Evolutionary conservation across 2,113 vertebrate genomes (phyloP), one percentile per base, ranked within the genome.

Genomic region (Choloepus hoffmanni): DNA sequence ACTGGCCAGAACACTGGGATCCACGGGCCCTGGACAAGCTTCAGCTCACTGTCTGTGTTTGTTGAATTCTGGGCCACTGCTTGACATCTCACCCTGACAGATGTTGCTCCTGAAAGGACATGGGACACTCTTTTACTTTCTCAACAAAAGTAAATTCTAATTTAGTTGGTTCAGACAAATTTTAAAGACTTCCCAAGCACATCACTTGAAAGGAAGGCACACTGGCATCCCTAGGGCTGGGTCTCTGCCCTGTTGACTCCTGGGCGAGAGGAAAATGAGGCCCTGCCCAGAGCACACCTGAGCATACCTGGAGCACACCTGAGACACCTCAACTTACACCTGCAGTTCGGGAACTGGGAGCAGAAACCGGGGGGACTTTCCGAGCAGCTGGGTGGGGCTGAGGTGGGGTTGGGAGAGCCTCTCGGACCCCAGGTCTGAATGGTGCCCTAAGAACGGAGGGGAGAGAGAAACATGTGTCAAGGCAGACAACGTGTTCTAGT

Each of bases 21-120:
- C 12, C 3, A 30, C 1, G 0, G 24, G 40, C 50, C 33, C 14
- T 6, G 3, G 2, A 3, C 23, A 33, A 50, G 55, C 12, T 18
- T 45, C 23, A 1, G 15, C 30, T n/a, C 1, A 4, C 26, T 26
- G 7, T 18, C 53, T 65, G 63, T 40, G 3, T 40, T 13, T n/a
- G 43, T 43, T 21, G 23, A 6, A 18, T 43, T 67, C 67, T 78
- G 40, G 7, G 8, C 48, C n/a, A 6, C 72, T 7, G 14, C 53
- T 21, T 48, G 70, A 58, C 9, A 40, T 23, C 77, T 21, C 21
- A 4, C 2, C 13, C 53, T 68, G 45, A 7, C 7, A 72, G 55
- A 81, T 2, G 23, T 16, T 15, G 21, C 36, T 67, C 5, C 70
- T 67, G 2, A 24, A 72, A 30, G 11, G 48, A 14, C 40, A 3